Evolutionary conservation across 2,113 vertebrate genomes (phyloP).

Genomic region (Alouatta palliata): DNA sequence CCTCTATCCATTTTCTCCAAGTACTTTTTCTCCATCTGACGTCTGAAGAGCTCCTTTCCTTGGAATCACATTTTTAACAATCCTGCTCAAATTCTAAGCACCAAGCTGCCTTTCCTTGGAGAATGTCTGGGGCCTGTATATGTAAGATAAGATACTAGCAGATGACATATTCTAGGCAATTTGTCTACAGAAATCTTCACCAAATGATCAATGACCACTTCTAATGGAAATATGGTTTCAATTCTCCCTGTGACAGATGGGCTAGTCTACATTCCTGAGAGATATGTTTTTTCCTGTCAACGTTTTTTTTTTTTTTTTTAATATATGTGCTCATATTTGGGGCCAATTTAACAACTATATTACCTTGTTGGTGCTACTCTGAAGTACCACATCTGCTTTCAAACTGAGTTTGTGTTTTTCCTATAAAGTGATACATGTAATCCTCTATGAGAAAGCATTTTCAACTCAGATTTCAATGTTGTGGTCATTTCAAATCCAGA

Average conservation of each 20-base stretch:
- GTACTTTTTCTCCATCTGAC: constrained; percentile 26
- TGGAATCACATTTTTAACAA: constrained; percentile 69
- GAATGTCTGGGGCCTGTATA: constrained; percentile 62
- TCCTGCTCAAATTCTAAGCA: constrained; percentile 35
- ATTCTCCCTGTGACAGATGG: constrained; percentile 73
- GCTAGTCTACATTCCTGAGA: constrained; percentile 57
- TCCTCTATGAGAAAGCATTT: constrained; percentile 33
- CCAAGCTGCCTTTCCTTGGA: constrained; percentile 56
- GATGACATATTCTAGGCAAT: constrained; percentile 67
- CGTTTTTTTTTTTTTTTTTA: constrained; percentile 44
- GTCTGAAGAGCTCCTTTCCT: constrained; percentile 11
- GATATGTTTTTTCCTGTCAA: constrained; percentile 73
- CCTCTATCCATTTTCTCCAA: constrained; percentile 15
- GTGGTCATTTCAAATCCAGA: constrained; percentile 47
- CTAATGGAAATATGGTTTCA: constrained; percentile 77
- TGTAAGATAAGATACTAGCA: constrained; percentile 73
- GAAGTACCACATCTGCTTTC: constrained; percentile 70
- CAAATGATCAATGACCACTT: constrained; percentile 76
- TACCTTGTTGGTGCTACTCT: constrained; percentile 45
- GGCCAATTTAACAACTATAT: constrained; percentile 71
- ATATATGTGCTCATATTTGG: constrained; percentile 62
- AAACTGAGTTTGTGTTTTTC: constrained; percentile 71
- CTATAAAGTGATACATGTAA: constrained; percentile 31
- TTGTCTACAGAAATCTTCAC: constrained; percentile 78
- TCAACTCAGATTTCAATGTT: constrained; percentile 39